Base-by-base conservation (phyloP, 2,797 vertebrate species). In the Lepilemur septentrionalis region DNA sequence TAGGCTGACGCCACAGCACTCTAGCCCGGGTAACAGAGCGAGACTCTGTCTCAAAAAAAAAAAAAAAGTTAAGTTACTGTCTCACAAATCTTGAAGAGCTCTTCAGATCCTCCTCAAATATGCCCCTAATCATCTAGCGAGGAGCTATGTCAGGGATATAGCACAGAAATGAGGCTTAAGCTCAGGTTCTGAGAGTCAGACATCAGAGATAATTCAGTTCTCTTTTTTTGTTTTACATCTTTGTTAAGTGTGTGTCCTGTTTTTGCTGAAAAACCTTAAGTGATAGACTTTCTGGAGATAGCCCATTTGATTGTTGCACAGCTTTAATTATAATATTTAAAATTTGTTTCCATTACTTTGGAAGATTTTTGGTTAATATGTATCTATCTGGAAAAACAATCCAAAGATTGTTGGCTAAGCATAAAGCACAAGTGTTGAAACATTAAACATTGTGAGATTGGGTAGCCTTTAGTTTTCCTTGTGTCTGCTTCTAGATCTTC, bases 321-420 rank as follows among this genome's bases (percentile, higher is more conserved):
- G 38, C 46, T 91, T 94, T 91, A 63, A n/a, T n/a, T 88, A 13
- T 72, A 72, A 12, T 61, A 72, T 76, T 75, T 94, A 55, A 84
- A 89, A 83, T 91, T 92, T 89, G 65, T 89, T 78, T 91, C 59
- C 65, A 78, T 93, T 92, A 89, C 28, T 93, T 81, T 20, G 46
- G 76, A 79, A 87, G 41, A 22, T 84, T 35, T 92, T 82, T 85
- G 72, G 57, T 91, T 95, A 85, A 48, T 50, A 76, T 61, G 25
- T 88, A 25, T 82, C 35, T 86, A 28, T 80, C 65, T 94, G 35
- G 84, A 95, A 52, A 94, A 88, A 81, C n/a, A 70, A 90, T 80
- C 61, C 61, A 79, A 17, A 79, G 50, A 79, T 89, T 92, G 55
- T 80, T 11, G 11, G 59, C 41, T 78, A 80, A 59, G 70, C 32